Evolutionary conservation across 2,888 invertebrate species (phyloP).

Genomic region (Thera obeliscata): DNA sequence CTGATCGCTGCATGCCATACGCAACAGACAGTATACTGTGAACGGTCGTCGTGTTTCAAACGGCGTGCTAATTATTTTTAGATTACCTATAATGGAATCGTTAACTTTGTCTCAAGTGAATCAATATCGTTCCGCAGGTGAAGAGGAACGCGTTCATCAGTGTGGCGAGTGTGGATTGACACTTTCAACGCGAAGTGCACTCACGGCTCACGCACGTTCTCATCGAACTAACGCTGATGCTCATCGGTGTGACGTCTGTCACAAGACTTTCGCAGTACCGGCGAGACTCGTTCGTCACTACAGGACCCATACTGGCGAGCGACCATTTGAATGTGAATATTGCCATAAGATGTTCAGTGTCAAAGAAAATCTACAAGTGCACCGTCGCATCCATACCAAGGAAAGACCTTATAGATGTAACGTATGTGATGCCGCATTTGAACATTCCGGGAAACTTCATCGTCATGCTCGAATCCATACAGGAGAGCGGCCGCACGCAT

Average conservation of each 20-base stretch:
- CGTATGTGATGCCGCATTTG: constrained; percentile 94
- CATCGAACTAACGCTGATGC: constrained; percentile 86
- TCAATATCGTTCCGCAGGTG: constrained; percentile 77
- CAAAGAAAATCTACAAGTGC: constrained; percentile 95
- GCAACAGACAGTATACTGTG: constrained; percentile 76
- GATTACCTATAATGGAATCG: constrained; percentile 54
- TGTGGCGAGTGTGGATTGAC: constrained; percentile 90
- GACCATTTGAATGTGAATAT: constrained; percentile 96
- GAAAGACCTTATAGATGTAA: constrained; percentile 95
- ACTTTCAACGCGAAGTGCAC: constrained; percentile 90
- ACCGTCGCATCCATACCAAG: constrained; percentile 95
- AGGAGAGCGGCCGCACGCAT: constrained; percentile 95
- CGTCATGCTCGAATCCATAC: constrained; percentile 96
- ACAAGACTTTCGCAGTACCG: constrained; percentile 95
- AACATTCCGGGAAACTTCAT: constrained; percentile 95
- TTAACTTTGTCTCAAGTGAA: constrained; percentile 56
- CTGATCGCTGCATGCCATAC: constrained; percentile 76
- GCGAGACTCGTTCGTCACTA: constrained; percentile 93
- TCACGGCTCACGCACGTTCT: constrained; percentile 88
- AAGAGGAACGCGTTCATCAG: constrained; percentile 78
- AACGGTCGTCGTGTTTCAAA: constrained; percentile 63
- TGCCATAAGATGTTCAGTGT: constrained; percentile 97
- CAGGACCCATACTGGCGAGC: constrained; percentile 95
- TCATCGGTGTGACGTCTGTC: constrained; percentile 94
- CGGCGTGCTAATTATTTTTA: constrained; percentile 42